These are phyloP conservation scores for Caenorhabditis elegans DNA, from an alignment of 1,140 invertebrate genomes.

Conservation along the genomic window WBcel235 BX284605.5:8024001-8024500, in stretches of 20 bases:
- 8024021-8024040: slow-evolving; percentile 4
- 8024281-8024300: not conserved
- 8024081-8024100: too few relatives aligned
- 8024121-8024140: slow-evolving; percentile 35
- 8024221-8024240: slow-evolving; percentile 4
- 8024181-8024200: slow-evolving; percentile 42
- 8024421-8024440: not conserved
- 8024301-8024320: slow-evolving; percentile 9
- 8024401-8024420: slow-evolving; percentile 36
- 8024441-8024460: slow-evolving; percentile 21
- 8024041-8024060: slow-evolving; percentile 34
- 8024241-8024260: slow-evolving; percentile 18
- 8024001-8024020: slow-evolving; percentile 39
- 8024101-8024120: too few relatives aligned
- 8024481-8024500: slow-evolving; percentile 22
- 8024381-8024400: slow-evolving; percentile 34
- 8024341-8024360: not conserved
- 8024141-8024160: slow-evolving; percentile 36
- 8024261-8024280: slow-evolving; percentile 2
- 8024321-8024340: slow-evolving; percentile 12
- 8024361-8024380: not conserved
- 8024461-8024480: slow-evolving; percentile 32
- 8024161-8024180: slow-evolving; percentile 35
- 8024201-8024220: not conserved
- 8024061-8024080: slow-evolving; percentile 39